A percentile compares a stretch with the other conserved stretches of the same genome.
Evolutionary conservation across 2,888 invertebrate genomes (phyloP).

Genomic region (Empis stercorea): DNA sequence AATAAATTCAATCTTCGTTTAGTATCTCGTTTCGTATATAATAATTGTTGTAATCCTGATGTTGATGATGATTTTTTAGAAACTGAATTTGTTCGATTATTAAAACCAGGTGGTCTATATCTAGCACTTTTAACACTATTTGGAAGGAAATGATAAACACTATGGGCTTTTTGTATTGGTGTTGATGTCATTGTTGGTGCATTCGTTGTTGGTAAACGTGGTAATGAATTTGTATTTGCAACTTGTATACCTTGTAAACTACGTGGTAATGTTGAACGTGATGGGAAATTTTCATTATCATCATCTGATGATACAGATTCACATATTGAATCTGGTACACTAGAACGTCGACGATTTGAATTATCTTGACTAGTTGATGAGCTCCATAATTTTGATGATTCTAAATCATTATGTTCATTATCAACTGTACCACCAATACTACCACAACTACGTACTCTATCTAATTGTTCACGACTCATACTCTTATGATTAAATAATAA

Average conservation of each 20-base stretch:
- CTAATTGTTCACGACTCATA: slow-evolving; percentile 61
- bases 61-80: slow-evolving; percentile 65
- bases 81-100: slow-evolving; percentile 39
- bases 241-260: slow-evolving; percentile 43
- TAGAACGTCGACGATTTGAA: slow-evolving; percentile 38
- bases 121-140: slow-evolving; percentile 71
- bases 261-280: slow-evolving; percentile 47
- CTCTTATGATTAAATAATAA: slow-evolving; percentile 66
- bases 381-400: slow-evolving; percentile 32
- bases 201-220: slow-evolving; percentile 53
- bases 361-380: slow-evolving; percentile 18
- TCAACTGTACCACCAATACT: slow-evolving; percentile 62
- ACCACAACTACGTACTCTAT: slow-evolving; percentile 65
- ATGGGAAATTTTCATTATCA: slow-evolving; percentile 37
- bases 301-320: slow-evolving; percentile 39
- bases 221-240: slow-evolving; percentile 59
- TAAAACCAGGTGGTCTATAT: slow-evolving; percentile 68
- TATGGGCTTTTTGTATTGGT: slow-evolving; percentile 49
- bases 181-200: slow-evolving; percentile 26
- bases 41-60: slow-evolving; percentile 55
- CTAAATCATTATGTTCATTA: slow-evolving; percentile 28
- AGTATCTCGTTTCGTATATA: slow-evolving; percentile 46
- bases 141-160: slow-evolving; percentile 45
- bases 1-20: slow-evolving; percentile 38
- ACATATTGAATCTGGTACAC: slow-evolving; percentile 43